A percentile compares a stretch with the other conserved stretches of the same genome.
Evolutionary conservation across 2,888 invertebrate species (phyloP).

Genomic region (Lysandra coridon): DNA sequence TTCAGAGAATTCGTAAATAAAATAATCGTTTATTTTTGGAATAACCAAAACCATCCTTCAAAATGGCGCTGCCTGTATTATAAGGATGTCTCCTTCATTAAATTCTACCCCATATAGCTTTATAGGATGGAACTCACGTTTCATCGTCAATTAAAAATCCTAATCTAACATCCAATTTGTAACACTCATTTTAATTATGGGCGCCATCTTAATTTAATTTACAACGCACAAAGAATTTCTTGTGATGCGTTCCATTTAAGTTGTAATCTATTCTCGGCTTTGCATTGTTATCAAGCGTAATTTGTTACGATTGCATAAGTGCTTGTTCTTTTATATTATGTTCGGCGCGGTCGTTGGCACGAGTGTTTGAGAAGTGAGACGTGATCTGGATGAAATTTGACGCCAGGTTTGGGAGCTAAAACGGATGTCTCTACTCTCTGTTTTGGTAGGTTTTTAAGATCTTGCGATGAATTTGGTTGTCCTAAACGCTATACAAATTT

Average conservation of each 20-base stretch:
- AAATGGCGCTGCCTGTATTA: not conserved
- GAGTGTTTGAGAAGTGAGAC: slow-evolving; percentile 42
- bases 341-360: slow-evolving; percentile 44
- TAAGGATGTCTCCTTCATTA: not conserved
- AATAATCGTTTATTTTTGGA: not conserved
- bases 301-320: slow-evolving; percentile 45
- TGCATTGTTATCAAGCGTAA: slow-evolving; percentile 24
- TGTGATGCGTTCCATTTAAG: slow-evolving; percentile 14
- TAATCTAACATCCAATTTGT: slow-evolving; percentile 8
- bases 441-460: not conserved
- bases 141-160: not conserved
- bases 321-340: slow-evolving; percentile 41
- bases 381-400: slow-evolving; percentile 46
- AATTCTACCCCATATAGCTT: not conserved
- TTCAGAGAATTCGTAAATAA: not conserved
- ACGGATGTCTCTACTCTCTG: not conserved
- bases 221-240: slow-evolving; percentile 17
- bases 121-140: not conserved
- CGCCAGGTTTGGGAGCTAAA: slow-evolving; percentile 26
- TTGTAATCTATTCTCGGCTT: slow-evolving; percentile 23
- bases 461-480: not conserved
- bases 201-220: slow-evolving; percentile 19
- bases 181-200: slow-evolving; percentile 12
- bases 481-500: not conserved
- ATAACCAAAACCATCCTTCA: not conserved